phyloP scores from a whole-genome alignment of 2,888 invertebrate genomes.

The Dynastes hyllus region DNA sequence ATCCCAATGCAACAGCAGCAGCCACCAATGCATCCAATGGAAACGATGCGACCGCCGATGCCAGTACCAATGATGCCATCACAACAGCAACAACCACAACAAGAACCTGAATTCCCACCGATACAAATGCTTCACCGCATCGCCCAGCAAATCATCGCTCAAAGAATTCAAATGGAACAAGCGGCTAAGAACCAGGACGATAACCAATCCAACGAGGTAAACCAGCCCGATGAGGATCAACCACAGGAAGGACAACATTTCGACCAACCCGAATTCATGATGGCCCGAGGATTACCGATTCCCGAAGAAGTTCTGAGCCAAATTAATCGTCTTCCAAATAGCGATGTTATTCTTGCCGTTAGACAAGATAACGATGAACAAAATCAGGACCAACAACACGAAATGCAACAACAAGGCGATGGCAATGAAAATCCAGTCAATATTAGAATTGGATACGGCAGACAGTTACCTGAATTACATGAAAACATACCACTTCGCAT shows the following conservation, averaged over 20 bases:
- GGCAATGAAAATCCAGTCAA: slow-evolving; percentile 67
- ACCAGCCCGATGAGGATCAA: slow-evolving; percentile 53
- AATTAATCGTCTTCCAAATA: slow-evolving; percentile 68
- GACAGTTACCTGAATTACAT: slow-evolving; percentile 57
- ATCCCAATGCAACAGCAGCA: slow-evolving; percentile 64
- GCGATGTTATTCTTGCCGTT: slow-evolving; percentile 69
- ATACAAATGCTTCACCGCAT: slow-evolving; percentile 70
- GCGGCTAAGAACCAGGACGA: slow-evolving; percentile 65
- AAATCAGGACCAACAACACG: slow-evolving; percentile 46
- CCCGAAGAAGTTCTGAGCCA: slow-evolving; percentile 70
- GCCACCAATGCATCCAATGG: slow-evolving; percentile 72
- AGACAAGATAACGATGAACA: slow-evolving; percentile 60
- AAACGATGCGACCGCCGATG: slow-evolving; percentile 72
- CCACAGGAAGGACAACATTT: slow-evolving; percentile 50
- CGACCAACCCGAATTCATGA: slow-evolving; percentile 46
- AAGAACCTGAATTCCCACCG: slow-evolving; percentile 62
- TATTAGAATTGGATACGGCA: slow-evolving; percentile 68
- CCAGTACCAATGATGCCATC: slow-evolving; percentile 65
- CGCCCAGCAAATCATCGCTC: slow-evolving; percentile 69
- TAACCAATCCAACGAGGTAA: slow-evolving; percentile 59
- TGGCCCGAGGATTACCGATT: slow-evolving; percentile 68
- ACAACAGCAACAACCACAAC: slow-evolving; percentile 59
- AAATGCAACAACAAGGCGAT: slow-evolving; percentile 63
- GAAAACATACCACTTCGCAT: slow-evolving; percentile 66
- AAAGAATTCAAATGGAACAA: slow-evolving; percentile 67